Evolutionary conservation across 2,797 vertebrate genomes (phyloP).

Genomic region (Catamblyrhynchus diadema): DNA sequence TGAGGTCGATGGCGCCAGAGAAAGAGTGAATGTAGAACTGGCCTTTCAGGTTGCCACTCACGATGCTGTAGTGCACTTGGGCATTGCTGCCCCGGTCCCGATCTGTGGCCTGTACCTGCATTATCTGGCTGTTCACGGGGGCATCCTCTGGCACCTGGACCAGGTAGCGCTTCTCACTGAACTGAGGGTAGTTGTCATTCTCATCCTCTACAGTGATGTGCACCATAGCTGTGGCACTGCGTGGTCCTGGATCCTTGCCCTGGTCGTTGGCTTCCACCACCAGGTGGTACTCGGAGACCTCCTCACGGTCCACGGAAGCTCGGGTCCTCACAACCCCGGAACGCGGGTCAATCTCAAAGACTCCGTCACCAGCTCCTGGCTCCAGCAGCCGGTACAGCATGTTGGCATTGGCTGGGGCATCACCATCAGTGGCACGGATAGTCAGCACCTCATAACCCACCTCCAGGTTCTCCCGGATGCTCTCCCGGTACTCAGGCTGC

Average conservation of each 20-base stretch:
- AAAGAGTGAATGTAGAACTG: constrained; percentile 96
- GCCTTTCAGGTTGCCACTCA: constrained; percentile 92
- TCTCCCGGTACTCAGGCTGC: constrained; percentile 87
- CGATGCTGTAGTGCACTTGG: constrained; percentile 93
- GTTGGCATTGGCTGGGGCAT: constrained; percentile 92
- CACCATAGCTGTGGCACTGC: constrained; percentile 88
- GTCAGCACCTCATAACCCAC: constrained; percentile 94
- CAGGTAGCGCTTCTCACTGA: constrained; percentile 90
- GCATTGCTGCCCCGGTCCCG: constrained; percentile 91
- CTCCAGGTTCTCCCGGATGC: constrained; percentile 91
- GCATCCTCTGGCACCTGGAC: constrained; percentile 90
- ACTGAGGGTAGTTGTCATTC: constrained; percentile 97
- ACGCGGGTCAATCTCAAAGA: constrained; percentile 90
- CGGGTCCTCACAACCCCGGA: constrained; percentile 89
- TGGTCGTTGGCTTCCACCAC: constrained; percentile 96
- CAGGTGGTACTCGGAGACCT: constrained; percentile 82
- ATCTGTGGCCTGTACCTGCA: constrained; percentile 91
- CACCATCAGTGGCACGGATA: constrained; percentile 91
- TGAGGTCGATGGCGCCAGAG: constrained; percentile 90
- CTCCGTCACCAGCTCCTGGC: constrained; percentile 68
- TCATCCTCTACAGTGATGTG: constrained; percentile 92
- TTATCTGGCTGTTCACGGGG: constrained; percentile 85
- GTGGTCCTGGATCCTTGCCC: constrained; percentile 90
- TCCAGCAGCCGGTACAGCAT: constrained; percentile 93
- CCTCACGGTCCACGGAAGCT: constrained; percentile 88